Base-by-base conservation (phyloP, 2,797 vertebrate genomes). In the Dallia pectoralis region DNA sequence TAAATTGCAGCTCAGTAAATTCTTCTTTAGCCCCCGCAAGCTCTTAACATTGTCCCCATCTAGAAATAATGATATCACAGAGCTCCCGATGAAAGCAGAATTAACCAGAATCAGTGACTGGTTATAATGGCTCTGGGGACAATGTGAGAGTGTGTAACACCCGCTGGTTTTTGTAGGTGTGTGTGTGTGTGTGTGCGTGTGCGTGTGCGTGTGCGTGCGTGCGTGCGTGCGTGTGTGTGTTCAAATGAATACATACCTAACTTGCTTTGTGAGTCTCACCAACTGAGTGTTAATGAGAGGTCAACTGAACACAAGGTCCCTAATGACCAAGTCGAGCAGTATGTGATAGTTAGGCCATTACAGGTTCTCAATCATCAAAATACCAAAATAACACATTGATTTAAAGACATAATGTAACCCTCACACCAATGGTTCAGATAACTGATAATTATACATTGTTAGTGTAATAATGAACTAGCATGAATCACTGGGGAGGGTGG, bases 31-130 rank as follows among this genome's bases (percentile, higher is more conserved):
- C 19, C 9, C 40, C 62, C 67, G n/a, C 70, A 64, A 53, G 9
- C 47, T 48, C 49, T 64, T 64, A 64, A 11, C 71, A 30, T 22
- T 19, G 29, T 63, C 22, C 51, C 68, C 61, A 69, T 48, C 47
- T 30, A 56, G 66, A 36, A 69, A 36, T 51, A 47, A 69, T 67
- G 69, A 36, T 63, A 27, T 68, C 36, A 29, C 56, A 30, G 65
- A 22, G 69, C 51, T 61, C 69, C 12, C 14, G 18, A 40, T 22
- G 22, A 33, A 36, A 53, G 30, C 51, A 36, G 51, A 59, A 70
- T 25, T 70, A 70, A 70, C 30, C 51, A 59, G 51, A 33, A 33
- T n/a, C 19, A 25, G 22, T 59, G 32, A 9, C 27, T 30, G 67
- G 47, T 59, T 49, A 70, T 70, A 56, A 70, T 15, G 19, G 49